Evolutionary conservation across 2,113 vertebrate genomes (phyloP).

Genomic region (Sinocyclocheilus anophthalmus): DNA sequence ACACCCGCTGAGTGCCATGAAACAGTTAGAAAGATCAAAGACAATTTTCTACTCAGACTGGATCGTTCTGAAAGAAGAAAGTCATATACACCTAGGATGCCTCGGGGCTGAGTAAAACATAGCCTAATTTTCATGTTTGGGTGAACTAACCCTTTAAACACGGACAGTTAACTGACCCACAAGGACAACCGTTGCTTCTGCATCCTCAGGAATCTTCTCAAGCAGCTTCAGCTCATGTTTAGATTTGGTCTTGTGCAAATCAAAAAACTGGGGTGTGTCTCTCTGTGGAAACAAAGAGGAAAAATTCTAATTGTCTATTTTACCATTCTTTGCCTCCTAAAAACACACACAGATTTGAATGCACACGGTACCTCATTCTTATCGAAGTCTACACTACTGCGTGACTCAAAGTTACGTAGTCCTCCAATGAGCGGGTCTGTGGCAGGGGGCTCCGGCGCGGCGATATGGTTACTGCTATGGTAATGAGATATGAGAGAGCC

Average conservation of each 20-base stretch:
- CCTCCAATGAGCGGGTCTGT: conserved; percentile 88
- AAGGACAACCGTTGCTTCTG: conserved; percentile 94
- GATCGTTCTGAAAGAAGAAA: no score
- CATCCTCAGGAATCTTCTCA: conserved; percentile 96
- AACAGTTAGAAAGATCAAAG: no score
- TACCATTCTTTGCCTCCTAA: not conserved
- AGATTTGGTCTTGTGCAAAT: conserved; percentile 92
- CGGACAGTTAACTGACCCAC: conserved; percentile 82
- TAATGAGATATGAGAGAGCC: conserved; percentile 89
- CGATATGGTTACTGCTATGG: conserved; percentile 79
- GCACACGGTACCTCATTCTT: conserved; percentile 76
- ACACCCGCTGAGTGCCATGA: no score
- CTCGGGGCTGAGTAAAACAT: no score
- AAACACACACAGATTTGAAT: not conserved
- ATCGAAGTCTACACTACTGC: conserved; percentile 77
- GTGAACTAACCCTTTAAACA: not conserved
- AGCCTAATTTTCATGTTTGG: no score
- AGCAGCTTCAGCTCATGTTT: conserved; percentile 95
- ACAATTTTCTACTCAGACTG: no score
- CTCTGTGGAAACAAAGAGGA: conserved; percentile 62
- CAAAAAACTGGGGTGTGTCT: conserved; percentile 59
- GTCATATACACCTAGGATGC: no score
- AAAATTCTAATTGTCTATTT: not conserved
- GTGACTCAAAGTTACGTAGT: conserved; percentile 70
- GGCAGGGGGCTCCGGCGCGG: conserved; percentile 81